phyloP scores from a whole-genome alignment of 1,140 invertebrate species.

The Papilio polyxenes region DNA sequence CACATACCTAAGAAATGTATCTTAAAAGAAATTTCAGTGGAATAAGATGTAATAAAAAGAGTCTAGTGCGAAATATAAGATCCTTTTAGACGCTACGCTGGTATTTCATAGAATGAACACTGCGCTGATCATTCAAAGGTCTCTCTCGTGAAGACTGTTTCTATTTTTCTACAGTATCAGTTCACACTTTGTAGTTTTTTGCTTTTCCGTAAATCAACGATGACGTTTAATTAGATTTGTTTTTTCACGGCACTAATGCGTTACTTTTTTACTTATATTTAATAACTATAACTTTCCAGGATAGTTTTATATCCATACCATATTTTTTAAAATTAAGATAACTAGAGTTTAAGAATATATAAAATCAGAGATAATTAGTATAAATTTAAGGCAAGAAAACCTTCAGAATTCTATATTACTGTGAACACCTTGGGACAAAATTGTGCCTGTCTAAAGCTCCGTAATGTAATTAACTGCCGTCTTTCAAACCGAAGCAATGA shows the following conservation, averaged over 20 bases:
- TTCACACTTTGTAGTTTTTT: not conserved
- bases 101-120: not conserved
- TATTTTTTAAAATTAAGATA: no score
- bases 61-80: not conserved
- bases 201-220: no score
- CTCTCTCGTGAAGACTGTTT: not conserved
- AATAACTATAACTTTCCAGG: no score
- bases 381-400: not conserved
- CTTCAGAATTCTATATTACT: not conserved
- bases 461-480: not conserved
- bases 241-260: not conserved
- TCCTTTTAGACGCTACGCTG: not conserved
- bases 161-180: not conserved
- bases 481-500: not conserved
- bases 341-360: no score
- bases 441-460: not conserved
- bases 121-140: not conserved
- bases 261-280: no score
- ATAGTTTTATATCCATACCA: no score
- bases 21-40: conserved; percentile 45
- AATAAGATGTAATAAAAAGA: conserved; percentile 52
- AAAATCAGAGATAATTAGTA: not conserved
- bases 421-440: not conserved
- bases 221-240: not conserved
- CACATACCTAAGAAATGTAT: conserved; percentile 46